Percentiles rank a stretch among this genome's conserved stretches.
phyloP scores from a whole-genome alignment of 1,140 invertebrate species.

The Aphaenogaster rudis region DNA sequence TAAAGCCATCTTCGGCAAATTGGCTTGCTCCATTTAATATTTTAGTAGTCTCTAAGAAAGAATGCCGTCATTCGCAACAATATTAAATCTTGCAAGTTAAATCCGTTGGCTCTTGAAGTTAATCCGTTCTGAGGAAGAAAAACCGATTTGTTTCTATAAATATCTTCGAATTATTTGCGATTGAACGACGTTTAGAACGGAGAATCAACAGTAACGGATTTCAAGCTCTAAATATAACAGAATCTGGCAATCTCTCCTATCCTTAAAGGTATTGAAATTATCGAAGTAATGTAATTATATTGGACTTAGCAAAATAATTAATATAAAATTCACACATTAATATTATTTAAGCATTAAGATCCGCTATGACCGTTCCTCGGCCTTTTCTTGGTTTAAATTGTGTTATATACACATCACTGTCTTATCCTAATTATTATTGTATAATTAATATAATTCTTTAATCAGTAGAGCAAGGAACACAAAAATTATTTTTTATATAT shows the following conservation, averaged over 20 bases:
- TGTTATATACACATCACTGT: too few relatives aligned
- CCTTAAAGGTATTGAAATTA: not conserved
- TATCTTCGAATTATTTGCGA: not conserved
- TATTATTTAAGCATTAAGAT: too few relatives aligned
- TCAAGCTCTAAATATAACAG: not conserved
- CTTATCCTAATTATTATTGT: too few relatives aligned
- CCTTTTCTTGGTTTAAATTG: too few relatives aligned
- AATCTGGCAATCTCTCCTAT: not conserved
- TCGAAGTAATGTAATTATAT: not conserved
- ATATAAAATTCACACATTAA: not conserved
- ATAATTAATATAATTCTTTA: constrained; percentile 13
- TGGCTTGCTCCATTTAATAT: not conserved
- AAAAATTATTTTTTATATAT: not conserved
- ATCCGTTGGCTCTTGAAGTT: not conserved
- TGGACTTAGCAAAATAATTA: not conserved
- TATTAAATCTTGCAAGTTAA: constrained; percentile 6
- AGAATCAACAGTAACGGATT: not conserved
- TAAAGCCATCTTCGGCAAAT: not conserved
- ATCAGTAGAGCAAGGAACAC: not conserved
- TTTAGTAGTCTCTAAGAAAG: not conserved
- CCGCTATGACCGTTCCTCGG: too few relatives aligned
- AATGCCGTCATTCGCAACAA: not conserved
- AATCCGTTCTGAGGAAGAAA: not conserved
- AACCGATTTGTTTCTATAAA: not conserved
- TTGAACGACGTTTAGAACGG: not conserved